Conservation (phyloP, 2,797 vertebrate genomes). For the Argentina silus region DNA sequence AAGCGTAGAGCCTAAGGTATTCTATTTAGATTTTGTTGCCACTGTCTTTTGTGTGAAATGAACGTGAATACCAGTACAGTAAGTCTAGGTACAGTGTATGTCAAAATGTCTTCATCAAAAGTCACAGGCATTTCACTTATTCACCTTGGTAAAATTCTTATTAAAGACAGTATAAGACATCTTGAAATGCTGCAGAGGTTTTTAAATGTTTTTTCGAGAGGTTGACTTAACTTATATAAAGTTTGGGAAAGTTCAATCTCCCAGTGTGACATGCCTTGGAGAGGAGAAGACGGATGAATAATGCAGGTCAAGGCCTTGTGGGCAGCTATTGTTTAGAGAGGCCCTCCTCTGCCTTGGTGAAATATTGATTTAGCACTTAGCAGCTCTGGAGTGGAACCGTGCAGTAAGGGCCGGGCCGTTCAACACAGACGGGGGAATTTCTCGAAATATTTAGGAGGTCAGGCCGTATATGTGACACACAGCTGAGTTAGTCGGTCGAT, state of each 20-base stretch:
- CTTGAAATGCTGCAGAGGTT: conserved; percentile 35
- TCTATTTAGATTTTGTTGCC: too few species aligned
- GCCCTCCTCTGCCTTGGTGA: conserved; percentile 52
- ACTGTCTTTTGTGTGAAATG: neutral
- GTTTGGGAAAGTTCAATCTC: conserved; percentile 54
- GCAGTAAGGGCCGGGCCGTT: neutral
- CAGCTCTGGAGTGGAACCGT: conserved; percentile 53
- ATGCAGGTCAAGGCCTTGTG: conserved; percentile 58
- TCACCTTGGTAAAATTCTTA: conserved; percentile 47
- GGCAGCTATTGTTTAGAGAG: conserved; percentile 66
- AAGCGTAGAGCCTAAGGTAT: conserved; percentile 26
- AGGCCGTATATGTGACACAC: neutral
- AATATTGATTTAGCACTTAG: conserved; percentile 74
- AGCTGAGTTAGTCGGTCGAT: neutral
- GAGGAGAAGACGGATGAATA: conserved; percentile 62
- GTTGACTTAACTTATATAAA: conserved; percentile 49
- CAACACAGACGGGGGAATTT: conserved; percentile 6
- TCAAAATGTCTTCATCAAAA: too few species aligned
- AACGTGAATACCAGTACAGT: neutral
- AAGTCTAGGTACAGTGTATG: neutral
- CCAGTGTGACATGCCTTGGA: conserved; percentile 7
- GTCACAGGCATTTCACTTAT: conserved; percentile 48
- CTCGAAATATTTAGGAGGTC: neutral
- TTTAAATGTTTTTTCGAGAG: conserved; percentile 17
- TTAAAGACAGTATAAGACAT: conserved; percentile 29